Base-by-base conservation (phyloP, 2,888 invertebrate species). In the Anthophora plumipes region DNA sequence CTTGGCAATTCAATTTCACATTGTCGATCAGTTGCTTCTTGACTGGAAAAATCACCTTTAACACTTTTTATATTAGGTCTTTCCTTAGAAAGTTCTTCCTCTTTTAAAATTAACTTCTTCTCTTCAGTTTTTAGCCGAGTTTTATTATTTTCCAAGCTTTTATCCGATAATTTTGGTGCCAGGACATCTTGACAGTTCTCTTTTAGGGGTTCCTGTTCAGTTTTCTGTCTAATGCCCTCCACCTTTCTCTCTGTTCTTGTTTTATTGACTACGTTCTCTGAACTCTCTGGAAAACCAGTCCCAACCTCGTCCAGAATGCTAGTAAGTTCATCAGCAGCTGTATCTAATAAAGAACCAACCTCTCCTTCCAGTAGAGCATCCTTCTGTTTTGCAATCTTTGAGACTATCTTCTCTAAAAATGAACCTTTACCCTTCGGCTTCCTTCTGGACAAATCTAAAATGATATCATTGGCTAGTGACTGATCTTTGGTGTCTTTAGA, bases 351-450 rank as follows among this genome's bases (percentile, higher is more conserved):
- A 11, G 90, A 90, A 0, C 89, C 91, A 25, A 91, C 90, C 41
- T 92, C 91, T 7, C 85, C 87, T 37, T 92, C 92, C 25, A 92
- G 75, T 41, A 90, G 63, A 8, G 89, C 92, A 37, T 93, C 93
- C 67, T 93, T 93, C 55, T 93, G 90, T 68, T 93, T 93, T 0
- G 93, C 93, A 25, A 93, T 93, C 73, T 93, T 93, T 5, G 93
- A 93, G 0, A 93, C 93, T 8, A 93, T 93, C 84, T 92, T 93
- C 69, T 93, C 93, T 11, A 93, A 70, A 64, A 93, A 93, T 0
- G 93, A 93, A 12, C 93, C 93, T 55, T 93, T 93, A 0, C 92
- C 92, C 31, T 90, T 92, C 4, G 90, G 89, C 63, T 92, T 93
- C 31, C 93, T 87, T 9, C 92, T 90, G 0, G 93, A 91, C 4